These are phyloP conservation scores for Clupea harengus DNA, from an alignment of 2,113 vertebrate genomes.

Conservation along the genomic window DNA sequence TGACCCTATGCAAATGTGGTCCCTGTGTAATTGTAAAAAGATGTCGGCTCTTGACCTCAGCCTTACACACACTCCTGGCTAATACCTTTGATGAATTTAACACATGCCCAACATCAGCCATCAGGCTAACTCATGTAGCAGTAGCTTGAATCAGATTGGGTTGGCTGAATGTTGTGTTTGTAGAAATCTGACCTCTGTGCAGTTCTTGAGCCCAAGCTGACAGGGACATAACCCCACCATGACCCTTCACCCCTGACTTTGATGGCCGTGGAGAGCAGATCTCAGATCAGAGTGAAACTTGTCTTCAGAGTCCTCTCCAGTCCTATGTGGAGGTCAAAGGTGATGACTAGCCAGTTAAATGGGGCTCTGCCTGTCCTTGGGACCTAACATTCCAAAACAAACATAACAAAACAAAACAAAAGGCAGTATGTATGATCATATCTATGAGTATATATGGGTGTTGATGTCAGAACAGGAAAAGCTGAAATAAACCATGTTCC, in stretches of 20 bases:
- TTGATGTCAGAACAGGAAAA: background rate
- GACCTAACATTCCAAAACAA: background rate
- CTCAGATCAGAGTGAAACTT: too few species aligned
- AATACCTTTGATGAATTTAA: too few species aligned
- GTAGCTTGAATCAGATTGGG: background rate
- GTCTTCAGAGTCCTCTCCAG: too few species aligned
- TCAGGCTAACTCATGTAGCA: background rate
- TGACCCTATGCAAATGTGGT: background rate
- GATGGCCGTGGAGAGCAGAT: too few species aligned
- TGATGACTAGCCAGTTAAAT: too few species aligned
- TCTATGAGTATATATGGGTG: too few species aligned
- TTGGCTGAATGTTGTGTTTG: background rate
- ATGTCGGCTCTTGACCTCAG: background rate
- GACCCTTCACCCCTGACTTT: too few species aligned
- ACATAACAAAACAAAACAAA: background rate
- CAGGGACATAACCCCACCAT: too few species aligned
- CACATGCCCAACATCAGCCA: too few species aligned
- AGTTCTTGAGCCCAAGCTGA: too few species aligned
- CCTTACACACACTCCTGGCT: background rate
- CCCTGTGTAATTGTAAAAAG: background rate
- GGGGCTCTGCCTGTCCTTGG: background rate
- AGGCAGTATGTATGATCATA: background rate
- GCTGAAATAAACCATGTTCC: background rate
- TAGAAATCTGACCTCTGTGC: too few species aligned
- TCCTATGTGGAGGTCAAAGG: too few species aligned